A percentile compares a stretch with the other conserved stretches of the same genome.
These are phyloP conservation scores for Uria aalge DNA, from an alignment of 2,113 vertebrate genomes.

Conservation along the genomic window DNA sequence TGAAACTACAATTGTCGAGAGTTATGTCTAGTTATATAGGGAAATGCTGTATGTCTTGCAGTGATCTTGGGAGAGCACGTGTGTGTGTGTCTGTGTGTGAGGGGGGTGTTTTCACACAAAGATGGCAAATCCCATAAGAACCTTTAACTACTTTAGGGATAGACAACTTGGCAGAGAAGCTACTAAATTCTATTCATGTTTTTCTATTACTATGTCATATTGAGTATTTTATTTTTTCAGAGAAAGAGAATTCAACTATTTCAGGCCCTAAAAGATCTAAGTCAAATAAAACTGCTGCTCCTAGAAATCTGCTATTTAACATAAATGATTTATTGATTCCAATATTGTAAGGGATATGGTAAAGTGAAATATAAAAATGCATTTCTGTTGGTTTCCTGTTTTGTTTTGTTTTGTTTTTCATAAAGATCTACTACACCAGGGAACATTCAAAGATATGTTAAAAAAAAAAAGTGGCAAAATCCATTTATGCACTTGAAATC, in stretches of 20 bases:
- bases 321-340: background rate
- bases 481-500: background rate
- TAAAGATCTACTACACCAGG: background rate
- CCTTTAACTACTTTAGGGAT: background rate
- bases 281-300: background rate
- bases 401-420: background rate
- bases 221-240: background rate
- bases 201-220: background rate
- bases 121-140: background rate
- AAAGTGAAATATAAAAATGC: background rate
- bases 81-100: no score
- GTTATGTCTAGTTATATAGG: background rate
- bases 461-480: background rate
- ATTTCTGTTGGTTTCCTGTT: background rate
- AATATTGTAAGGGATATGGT: background rate
- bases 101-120: background rate
- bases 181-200: background rate
- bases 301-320: background rate
- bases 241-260: background rate
- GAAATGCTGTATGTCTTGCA: background rate
- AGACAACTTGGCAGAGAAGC: background rate
- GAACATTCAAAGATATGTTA: background rate
- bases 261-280: background rate
- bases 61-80: fast-evolving
- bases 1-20: background rate